Percentiles rank a stretch among this genome's conserved stretches.
Evolutionary conservation across 2,888 invertebrate species (phyloP).

Genomic region (Brachyptera putata): DNA sequence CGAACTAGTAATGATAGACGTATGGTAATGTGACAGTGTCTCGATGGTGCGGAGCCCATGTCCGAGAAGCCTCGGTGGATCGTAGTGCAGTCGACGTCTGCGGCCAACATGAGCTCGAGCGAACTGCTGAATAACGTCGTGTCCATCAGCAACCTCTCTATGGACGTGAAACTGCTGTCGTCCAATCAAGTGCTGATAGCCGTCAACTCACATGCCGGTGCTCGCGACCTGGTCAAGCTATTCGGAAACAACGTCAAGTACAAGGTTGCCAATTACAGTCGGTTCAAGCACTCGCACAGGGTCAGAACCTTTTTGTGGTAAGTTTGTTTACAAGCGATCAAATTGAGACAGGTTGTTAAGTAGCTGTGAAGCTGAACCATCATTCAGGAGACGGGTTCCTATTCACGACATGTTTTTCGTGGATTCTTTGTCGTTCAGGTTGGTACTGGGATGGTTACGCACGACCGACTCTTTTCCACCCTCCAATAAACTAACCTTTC

Average conservation of each 20-base stretch:
- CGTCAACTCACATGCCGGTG: background rate
- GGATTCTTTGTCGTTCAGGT: too few species aligned
- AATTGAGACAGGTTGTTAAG: too few species aligned
- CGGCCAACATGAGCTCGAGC: background rate
- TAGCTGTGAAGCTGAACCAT: too few species aligned
- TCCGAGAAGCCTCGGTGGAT: slow-evolving; percentile 50
- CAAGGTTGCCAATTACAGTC: background rate
- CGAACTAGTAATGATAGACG: too few species aligned
- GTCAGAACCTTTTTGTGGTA: background rate
- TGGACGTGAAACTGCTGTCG: background rate
- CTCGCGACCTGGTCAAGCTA: background rate
- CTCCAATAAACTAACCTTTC: too few species aligned
- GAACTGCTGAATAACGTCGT: background rate
- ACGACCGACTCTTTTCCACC: too few species aligned
- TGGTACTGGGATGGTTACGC: too few species aligned
- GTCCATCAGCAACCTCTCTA: background rate
- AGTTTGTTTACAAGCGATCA: background rate
- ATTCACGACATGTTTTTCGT: too few species aligned
- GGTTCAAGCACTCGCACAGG: background rate
- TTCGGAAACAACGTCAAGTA: background rate
- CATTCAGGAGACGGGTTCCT: too few species aligned
- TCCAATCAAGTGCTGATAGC: background rate
- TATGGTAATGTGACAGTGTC: slow-evolving; percentile 45
- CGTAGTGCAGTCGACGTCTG: slow-evolving; percentile 42
- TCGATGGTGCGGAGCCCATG: slow-evolving; percentile 50